These are phyloP conservation scores for Zootoca vivipara DNA, from an alignment of 2,113 vertebrate species.

Conservation along the genomic window DNA sequence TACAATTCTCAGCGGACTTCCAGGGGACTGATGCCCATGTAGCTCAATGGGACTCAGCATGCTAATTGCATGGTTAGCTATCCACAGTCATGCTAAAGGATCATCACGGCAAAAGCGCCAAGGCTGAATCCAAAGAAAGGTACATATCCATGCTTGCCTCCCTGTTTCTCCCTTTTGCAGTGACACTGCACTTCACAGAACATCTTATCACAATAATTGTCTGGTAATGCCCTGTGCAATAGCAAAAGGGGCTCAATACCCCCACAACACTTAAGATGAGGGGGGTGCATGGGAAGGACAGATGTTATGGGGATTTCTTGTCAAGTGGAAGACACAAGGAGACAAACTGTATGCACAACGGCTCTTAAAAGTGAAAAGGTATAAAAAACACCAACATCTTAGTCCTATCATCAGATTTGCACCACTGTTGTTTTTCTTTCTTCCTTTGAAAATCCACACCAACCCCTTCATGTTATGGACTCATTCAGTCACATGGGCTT, in stretches of 20 bases:
- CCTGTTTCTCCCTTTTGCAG: background rate
- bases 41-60: background rate
- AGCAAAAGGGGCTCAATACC: background rate
- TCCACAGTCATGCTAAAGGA: too few relatives aligned
- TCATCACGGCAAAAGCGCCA: too few relatives aligned
- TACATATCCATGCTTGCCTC: background rate
- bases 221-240: background rate
- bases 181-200: background rate
- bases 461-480: constrained; percentile 4
- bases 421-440: constrained; percentile 10
- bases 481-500: background rate
- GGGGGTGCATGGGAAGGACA: accelerated
- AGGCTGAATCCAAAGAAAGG: background rate
- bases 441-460: background rate
- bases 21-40: background rate
- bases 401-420: constrained; percentile 52
- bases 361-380: background rate
- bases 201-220: background rate
- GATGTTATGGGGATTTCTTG: accelerated
- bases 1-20: background rate
- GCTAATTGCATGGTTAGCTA: background rate
- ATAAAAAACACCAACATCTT: constrained; percentile 1
- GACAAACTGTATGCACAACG: background rate
- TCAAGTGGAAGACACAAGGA: background rate
- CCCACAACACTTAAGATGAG: background rate